Evolutionary conservation across 2,888 invertebrate genomes (phyloP).

Genomic region (Phymatocera aterrima): DNA sequence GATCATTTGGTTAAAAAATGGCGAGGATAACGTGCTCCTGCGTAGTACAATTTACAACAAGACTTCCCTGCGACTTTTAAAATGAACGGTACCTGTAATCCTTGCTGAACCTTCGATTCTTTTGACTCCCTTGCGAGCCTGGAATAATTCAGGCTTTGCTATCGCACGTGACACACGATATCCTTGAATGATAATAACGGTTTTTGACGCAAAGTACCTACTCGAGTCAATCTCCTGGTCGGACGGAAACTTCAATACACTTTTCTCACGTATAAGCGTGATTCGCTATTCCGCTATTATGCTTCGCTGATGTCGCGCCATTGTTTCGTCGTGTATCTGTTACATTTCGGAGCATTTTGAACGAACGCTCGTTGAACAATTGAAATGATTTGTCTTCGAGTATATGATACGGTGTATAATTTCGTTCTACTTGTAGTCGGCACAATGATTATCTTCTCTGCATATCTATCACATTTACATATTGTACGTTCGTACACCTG

Average conservation of each 20-base stretch:
- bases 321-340: slow-evolving; percentile 20
- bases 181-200: slow-evolving; percentile 72
- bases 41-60: neutral
- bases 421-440: slow-evolving; percentile 20
- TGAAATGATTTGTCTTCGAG: slow-evolving; percentile 27
- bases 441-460: neutral
- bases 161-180: slow-evolving; percentile 71
- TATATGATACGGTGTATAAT: slow-evolving; percentile 5
- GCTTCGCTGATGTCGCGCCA: neutral
- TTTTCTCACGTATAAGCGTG: slow-evolving; percentile 66
- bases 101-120: slow-evolving; percentile 4
- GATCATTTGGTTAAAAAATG: neutral
- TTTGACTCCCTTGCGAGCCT: neutral
- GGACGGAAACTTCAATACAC: slow-evolving; percentile 59
- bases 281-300: slow-evolving; percentile 11
- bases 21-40: no score
- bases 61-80: neutral
- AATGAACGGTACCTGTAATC: slow-evolving; percentile 2
- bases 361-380: slow-evolving; percentile 25
- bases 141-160: slow-evolving; percentile 64
- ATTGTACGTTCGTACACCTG: neutral
- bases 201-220: slow-evolving; percentile 50
- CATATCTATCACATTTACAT: neutral
- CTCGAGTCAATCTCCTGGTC: neutral
- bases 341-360: slow-evolving; percentile 6